phyloP scores from a whole-genome alignment of 1,140 invertebrate species.

The Muscidifurax raptorellus region DNA sequence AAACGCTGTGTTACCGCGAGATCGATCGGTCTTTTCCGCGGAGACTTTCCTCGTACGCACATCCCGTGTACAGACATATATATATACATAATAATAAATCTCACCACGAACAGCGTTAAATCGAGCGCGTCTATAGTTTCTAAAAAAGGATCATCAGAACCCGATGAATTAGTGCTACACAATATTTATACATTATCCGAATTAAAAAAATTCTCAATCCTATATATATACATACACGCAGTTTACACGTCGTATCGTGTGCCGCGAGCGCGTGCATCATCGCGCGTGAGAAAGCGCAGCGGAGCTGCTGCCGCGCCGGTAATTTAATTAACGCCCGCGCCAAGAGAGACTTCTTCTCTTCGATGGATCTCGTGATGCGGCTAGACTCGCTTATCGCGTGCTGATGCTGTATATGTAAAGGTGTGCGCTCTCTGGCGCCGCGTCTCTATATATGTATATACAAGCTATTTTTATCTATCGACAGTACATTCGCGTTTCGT shows the following conservation, averaged over 20 bases:
- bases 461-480: too few species aligned
- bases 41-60: not conserved
- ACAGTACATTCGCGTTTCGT: too few species aligned
- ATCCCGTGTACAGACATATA: too few species aligned
- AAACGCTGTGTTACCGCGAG: not conserved
- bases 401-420: constrained; percentile 9
- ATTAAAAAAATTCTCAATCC: not conserved
- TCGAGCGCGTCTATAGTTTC: too few species aligned
- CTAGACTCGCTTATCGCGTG: not conserved
- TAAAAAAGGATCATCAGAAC: too few species aligned
- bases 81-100: too few species aligned
- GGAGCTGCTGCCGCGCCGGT: not conserved
- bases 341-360: not conserved
- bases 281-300: constrained; percentile 40
- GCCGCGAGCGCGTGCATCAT: not conserved
- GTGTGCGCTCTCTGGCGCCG: constrained; percentile 5
- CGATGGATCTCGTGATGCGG: constrained; percentile 30
- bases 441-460: too few species aligned
- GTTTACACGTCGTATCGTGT: not conserved
- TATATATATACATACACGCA: not conserved
- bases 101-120: too few species aligned
- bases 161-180: too few species aligned
- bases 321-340: constrained; percentile 40
- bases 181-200: not conserved
- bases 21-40: constrained; percentile 30